These are phyloP conservation scores for Podabrus alpinus DNA, from an alignment of 2,888 invertebrate species.

Conservation along the genomic window DNA sequence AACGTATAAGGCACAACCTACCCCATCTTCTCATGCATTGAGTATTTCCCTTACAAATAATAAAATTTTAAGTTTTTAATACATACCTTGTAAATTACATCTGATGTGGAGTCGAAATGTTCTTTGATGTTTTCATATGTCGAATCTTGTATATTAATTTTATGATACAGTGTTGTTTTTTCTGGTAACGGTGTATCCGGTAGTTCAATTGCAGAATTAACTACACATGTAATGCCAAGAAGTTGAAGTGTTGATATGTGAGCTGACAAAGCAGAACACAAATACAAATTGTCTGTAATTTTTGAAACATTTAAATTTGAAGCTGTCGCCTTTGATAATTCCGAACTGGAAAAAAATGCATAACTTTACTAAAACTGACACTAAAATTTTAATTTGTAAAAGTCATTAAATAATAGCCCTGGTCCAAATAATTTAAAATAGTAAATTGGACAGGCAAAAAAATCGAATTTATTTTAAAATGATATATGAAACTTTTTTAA, in stretches of 20 bases:
- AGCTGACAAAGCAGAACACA: conserved; percentile 79
- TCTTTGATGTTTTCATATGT: conserved; percentile 72
- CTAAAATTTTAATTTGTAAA: background rate
- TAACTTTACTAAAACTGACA: background rate
- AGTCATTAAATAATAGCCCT: background rate
- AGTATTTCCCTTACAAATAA: no score
- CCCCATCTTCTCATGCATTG: no score
- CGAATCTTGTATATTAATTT: conserved; percentile 75
- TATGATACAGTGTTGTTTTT: conserved; percentile 60
- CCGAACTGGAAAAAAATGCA: conserved; percentile 19
- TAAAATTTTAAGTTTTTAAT: background rate
- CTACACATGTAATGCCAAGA: conserved; percentile 74
- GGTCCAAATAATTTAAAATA: background rate
- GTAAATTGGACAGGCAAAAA: background rate
- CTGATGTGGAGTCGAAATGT: conserved; percentile 78
- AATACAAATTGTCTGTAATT: conserved; percentile 72
- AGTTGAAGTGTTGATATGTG: conserved; percentile 69
- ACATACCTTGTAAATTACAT: conserved; percentile 73
- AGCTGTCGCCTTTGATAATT: conserved; percentile 5
- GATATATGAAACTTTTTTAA: background rate
- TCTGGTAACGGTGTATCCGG: conserved; percentile 69
- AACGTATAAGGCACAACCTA: no score
- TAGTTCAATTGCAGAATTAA: conserved; percentile 83
- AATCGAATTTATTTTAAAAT: background rate
- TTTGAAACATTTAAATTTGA: conserved; percentile 61